A percentile compares a stretch with the other conserved stretches of the same genome.
These are phyloP conservation scores for Pan paniscus DNA, from an alignment of 2,113 vertebrate genomes.

Conservation along the genomic window DNA sequence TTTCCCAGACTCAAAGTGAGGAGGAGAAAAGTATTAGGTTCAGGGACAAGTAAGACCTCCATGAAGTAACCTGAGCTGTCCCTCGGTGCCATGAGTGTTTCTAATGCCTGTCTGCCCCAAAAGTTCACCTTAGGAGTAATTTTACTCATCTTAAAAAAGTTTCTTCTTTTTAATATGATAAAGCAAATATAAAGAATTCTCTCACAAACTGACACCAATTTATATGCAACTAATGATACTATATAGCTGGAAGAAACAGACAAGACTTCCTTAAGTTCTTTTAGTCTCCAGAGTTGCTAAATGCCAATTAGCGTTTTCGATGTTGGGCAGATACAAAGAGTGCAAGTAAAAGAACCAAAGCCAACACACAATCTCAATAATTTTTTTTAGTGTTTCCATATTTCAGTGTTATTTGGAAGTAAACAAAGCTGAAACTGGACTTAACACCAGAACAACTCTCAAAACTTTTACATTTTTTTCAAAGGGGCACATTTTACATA, in stretches of 20 bases:
- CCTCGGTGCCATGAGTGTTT: not conserved
- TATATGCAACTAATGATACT: not conserved
- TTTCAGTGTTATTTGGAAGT: constrained; percentile 20
- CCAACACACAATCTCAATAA: not conserved
- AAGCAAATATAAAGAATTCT: constrained; percentile 6
- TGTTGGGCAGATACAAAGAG: not conserved
- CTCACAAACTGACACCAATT: not conserved
- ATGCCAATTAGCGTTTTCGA: not conserved
- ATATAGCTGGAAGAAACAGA: not conserved
- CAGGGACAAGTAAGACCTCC: not conserved
- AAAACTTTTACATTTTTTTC: constrained; percentile 58
- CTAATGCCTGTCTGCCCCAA: not conserved
- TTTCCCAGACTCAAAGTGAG: not conserved
- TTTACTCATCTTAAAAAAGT: not conserved
- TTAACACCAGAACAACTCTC: not conserved
- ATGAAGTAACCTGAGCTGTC: not conserved
- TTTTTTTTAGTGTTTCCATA: not conserved
- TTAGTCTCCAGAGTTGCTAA: too few species aligned
- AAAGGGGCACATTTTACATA: constrained; percentile 60
- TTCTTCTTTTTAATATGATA: not conserved
- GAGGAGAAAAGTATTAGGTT: not conserved
- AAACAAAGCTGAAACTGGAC: constrained; percentile 16
- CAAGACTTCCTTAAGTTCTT: too few species aligned
- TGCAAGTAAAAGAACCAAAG: not conserved
- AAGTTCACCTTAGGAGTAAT: not conserved